Percentiles rank a stretch among this genome's conserved stretches.
phyloP scores from a whole-genome alignment of 1,140 invertebrate genomes.

The Aphidius ervi region DNA sequence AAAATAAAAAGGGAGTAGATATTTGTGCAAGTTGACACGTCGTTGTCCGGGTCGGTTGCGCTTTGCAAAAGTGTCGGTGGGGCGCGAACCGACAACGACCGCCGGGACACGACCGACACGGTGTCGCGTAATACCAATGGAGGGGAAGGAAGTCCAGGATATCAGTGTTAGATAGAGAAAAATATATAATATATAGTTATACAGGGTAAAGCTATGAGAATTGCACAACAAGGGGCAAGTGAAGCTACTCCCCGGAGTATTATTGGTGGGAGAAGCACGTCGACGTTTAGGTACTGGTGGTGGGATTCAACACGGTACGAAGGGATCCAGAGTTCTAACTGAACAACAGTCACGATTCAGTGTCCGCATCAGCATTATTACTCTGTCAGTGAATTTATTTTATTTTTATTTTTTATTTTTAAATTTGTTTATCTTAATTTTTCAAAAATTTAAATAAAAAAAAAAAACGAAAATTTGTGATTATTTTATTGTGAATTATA shows the following conservation, averaged over 20 bases:
- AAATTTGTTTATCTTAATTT: neutral
- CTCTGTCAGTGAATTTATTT: neutral
- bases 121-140: slow-evolving; percentile 26
- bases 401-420: slow-evolving; percentile 8
- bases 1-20: slow-evolving; percentile 17
- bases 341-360: slow-evolving; percentile 36
- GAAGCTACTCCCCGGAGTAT: slow-evolving; percentile 22
- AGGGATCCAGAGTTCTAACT: slow-evolving; percentile 14
- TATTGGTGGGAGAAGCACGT: slow-evolving; percentile 21
- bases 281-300: slow-evolving; percentile 16
- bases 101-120: slow-evolving; percentile 38
- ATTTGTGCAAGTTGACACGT: slow-evolving; percentile 32
- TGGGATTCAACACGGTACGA: slow-evolving; percentile 25
- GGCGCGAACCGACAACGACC: slow-evolving; percentile 44
- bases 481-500: too few species aligned
- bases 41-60: slow-evolving; percentile 40
- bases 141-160: slow-evolving; percentile 26
- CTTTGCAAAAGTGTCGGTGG: slow-evolving; percentile 41
- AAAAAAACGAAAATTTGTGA: neutral
- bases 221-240: neutral
- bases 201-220: neutral
- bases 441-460: neutral
- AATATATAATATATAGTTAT: neutral
- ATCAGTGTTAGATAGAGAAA: neutral
- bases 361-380: slow-evolving; percentile 30